Percentiles rank a stretch among this genome's conserved stretches.
These are phyloP conservation scores for Acanthosepion pharaonis DNA, from an alignment of 2,888 invertebrate species.

Conservation along the genomic window DNA sequence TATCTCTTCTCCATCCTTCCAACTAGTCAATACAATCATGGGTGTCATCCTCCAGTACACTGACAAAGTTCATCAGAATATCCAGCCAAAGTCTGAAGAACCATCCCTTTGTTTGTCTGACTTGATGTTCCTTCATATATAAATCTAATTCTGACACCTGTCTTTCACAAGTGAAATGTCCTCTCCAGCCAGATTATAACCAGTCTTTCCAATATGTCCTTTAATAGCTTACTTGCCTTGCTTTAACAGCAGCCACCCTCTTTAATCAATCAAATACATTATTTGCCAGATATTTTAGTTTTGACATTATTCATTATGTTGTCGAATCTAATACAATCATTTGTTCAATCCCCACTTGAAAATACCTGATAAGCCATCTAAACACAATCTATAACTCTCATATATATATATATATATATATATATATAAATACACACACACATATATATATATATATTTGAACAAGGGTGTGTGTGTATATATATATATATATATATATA, in stretches of 20 bases:
- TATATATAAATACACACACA: not conserved
- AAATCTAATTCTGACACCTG: not conserved
- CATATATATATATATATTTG: not conserved
- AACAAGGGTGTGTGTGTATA: not conserved
- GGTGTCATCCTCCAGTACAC: not conserved
- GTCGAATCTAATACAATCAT: too few relatives aligned
- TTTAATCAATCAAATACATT: too few relatives aligned
- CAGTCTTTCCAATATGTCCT: not conserved
- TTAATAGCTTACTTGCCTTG: too few relatives aligned
- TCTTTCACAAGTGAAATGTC: not conserved
- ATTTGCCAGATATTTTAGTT: too few relatives aligned
- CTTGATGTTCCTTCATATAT: not conserved
- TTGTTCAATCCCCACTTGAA: too few relatives aligned
- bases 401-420: not conserved
- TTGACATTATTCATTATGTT: too few relatives aligned
- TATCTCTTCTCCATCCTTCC: not conserved
- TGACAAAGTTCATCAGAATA: not conserved
- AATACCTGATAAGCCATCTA: not conserved
- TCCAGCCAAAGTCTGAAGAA: conserved; percentile 1
- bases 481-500: not conserved
- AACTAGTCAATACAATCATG: not conserved
- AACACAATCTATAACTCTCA: not conserved
- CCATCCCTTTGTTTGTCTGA: conserved; percentile 21
- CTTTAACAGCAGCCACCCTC: too few relatives aligned
- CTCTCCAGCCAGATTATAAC: not conserved